phyloP scores from a whole-genome alignment of 2,113 vertebrate species.

The Ophthalmolycus amberensis region DNA sequence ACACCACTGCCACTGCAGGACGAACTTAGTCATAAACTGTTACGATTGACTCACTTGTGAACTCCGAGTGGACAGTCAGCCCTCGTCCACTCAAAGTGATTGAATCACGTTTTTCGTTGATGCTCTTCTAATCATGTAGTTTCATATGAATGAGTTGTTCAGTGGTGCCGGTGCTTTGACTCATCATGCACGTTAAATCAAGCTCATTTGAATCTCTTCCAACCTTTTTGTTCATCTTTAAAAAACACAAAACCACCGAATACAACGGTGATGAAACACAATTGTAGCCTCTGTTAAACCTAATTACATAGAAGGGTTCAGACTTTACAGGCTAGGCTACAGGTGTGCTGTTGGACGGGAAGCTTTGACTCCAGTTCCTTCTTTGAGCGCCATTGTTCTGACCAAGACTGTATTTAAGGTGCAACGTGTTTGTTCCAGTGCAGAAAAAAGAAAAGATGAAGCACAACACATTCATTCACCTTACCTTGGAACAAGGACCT shows the following conservation, averaged over 20 bases:
- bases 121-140: neutral
- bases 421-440: slow-evolving; percentile 22
- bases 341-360: slow-evolving; percentile 42
- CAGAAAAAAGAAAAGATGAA: slow-evolving; percentile 17
- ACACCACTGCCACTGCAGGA: neutral
- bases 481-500: neutral
- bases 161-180: neutral
- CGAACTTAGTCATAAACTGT: neutral
- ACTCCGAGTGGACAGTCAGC: neutral
- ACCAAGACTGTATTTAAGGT: slow-evolving; percentile 46
- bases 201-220: slow-evolving; percentile 26
- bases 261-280: slow-evolving; percentile 52
- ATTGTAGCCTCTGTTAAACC: slow-evolving; percentile 48
- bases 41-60: neutral
- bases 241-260: slow-evolving; percentile 46
- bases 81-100: neutral
- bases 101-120: neutral
- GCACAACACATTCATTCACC: neutral
- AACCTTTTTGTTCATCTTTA: slow-evolving; percentile 29
- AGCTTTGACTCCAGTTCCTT: slow-evolving; percentile 37
- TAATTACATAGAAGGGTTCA: slow-evolving; percentile 53
- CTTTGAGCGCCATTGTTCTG: slow-evolving; percentile 46
- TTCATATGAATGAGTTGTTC: neutral
- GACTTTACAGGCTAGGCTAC: slow-evolving; percentile 52
- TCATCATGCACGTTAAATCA: slow-evolving; percentile 32